Evolutionary conservation across 1,140 invertebrate genomes (phyloP).

Genomic region (Caenorhabditis brenneri): DNA sequence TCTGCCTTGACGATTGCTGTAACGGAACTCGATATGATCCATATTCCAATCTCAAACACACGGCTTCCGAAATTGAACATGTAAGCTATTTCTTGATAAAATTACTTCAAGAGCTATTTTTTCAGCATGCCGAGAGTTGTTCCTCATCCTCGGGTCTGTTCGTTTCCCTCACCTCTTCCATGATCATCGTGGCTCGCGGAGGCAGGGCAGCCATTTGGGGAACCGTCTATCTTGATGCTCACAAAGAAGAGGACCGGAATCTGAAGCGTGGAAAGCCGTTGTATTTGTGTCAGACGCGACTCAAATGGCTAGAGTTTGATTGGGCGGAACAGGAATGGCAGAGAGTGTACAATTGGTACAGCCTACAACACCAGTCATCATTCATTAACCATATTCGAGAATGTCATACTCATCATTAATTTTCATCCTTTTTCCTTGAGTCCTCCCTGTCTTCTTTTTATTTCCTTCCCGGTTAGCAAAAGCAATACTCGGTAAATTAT

Average conservation of each 20-base stretch:
- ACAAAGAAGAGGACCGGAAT: constrained; percentile 94
- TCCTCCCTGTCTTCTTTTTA: too few species aligned
- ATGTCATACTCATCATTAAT: background rate
- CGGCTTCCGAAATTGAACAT: constrained; percentile 29
- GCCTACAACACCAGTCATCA: background rate
- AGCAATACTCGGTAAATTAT: too few species aligned
- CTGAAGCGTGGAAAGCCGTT: constrained; percentile 74
- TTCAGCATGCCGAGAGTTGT: constrained; percentile 87
- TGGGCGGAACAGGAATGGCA: constrained; percentile 39
- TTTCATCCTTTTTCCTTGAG: background rate
- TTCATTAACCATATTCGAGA: background rate
- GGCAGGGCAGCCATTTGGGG: constrained; percentile 90
- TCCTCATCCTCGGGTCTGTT: constrained; percentile 91
- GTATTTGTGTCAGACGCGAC: constrained; percentile 26
- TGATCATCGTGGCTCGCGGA: constrained; percentile 89
- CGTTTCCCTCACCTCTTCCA: constrained; percentile 89
- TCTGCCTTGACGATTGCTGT: constrained; percentile 78
- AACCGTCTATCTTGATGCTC: constrained; percentile 91
- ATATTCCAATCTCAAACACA: background rate
- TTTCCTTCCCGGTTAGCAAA: too few species aligned
- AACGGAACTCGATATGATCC: background rate
- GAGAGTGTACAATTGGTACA: constrained; percentile 2
- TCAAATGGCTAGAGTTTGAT: constrained; percentile 32
- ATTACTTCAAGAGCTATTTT: background rate
- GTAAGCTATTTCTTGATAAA: constrained; percentile 17